Base-by-base conservation (phyloP, 2,113 vertebrate species). In the Hippocampus mohnikei region DNA sequence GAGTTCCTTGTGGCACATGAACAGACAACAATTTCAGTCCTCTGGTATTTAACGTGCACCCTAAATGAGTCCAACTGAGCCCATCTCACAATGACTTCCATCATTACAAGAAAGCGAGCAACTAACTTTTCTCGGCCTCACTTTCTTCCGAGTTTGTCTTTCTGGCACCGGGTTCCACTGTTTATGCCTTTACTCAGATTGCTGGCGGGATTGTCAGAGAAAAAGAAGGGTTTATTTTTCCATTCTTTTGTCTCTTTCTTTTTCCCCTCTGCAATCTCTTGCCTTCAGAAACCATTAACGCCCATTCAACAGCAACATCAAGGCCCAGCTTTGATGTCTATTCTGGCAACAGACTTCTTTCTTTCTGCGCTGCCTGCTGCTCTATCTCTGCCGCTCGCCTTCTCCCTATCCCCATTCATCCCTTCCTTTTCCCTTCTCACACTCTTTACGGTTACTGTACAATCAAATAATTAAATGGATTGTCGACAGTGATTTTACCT, bases 381-480 rank as follows among this genome's bases (percentile, higher is more conserved):
- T 89, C 85, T 81, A 85, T 75, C 83, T 84, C 67, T 70, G 61
- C 80, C 71, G 80, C 74, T 76, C 70, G 75, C 76, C 69, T 74
- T 81, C 79, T 77, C 78, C 79, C 81, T 77, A 67, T 73, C 85
- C 82, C 75, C 77, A 78, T 85, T 79, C 81, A 86, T 87, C 80
- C 81, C 80, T 75, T 82, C 85, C 85, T 80, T 82, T 86, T 81
- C 76, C 81, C 83, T 77, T 73, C 71, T 70, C 86, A 85, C 78
- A 65, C 81, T 83, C 85, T 89, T 88, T 83, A 88, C 89, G 93
- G 92, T 94, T 93, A 94, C 94, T 93, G 92, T 93, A 94, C 94
- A 94, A 96, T 96, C 94, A 94, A 94, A 96, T 94, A 94, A 95
- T 95, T 95, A 95, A 95, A 95, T 89, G 92, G 91, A 94, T 93